Percentiles rank a stretch among this genome's conserved stretches.
Evolutionary conservation across 2,797 vertebrate species (phyloP).

Genomic region (Balearica regulorum): DNA sequence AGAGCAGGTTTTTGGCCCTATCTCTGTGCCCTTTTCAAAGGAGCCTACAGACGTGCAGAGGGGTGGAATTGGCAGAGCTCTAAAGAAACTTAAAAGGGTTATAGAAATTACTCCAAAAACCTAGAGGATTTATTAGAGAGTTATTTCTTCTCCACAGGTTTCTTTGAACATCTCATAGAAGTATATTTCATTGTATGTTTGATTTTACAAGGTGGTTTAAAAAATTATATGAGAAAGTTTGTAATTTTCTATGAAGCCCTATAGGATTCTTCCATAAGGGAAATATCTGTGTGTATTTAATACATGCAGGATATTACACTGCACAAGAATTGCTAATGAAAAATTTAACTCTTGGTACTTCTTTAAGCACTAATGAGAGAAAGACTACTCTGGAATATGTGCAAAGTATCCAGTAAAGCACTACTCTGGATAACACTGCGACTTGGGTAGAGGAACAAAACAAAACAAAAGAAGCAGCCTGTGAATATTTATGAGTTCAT

Average conservation of each 20-base stretch:
- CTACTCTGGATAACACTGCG: conserved; percentile 21
- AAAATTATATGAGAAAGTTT: conserved; percentile 47
- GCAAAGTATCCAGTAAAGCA: conserved; percentile 47
- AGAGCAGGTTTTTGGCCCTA: neutral
- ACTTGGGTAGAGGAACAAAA: conserved; percentile 4
- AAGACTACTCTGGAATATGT: conserved; percentile 45
- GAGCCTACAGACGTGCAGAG: neutral
- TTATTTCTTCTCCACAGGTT: conserved; percentile 15
- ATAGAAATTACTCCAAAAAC: conserved; percentile 16
- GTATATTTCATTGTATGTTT: conserved; percentile 1
- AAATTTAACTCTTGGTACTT: conserved; percentile 66
- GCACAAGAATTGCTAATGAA: conserved; percentile 66
- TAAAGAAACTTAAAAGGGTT: neutral
- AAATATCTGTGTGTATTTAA: conserved; percentile 38
- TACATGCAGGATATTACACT: conserved; percentile 49
- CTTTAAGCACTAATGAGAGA: conserved; percentile 67
- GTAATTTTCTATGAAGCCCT: conserved; percentile 38
- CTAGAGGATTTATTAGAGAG: neutral
- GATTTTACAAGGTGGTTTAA: conserved; percentile 31
- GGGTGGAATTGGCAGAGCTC: neutral
- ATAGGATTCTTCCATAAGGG: conserved; percentile 49
- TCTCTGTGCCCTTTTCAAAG: neutral
- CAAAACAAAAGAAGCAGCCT: conserved; percentile 37
- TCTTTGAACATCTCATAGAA: neutral
- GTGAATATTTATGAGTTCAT: conserved; percentile 77